phyloP scores from a whole-genome alignment of 2,797 vertebrate species.

The Euthynnus affinis region DNA sequence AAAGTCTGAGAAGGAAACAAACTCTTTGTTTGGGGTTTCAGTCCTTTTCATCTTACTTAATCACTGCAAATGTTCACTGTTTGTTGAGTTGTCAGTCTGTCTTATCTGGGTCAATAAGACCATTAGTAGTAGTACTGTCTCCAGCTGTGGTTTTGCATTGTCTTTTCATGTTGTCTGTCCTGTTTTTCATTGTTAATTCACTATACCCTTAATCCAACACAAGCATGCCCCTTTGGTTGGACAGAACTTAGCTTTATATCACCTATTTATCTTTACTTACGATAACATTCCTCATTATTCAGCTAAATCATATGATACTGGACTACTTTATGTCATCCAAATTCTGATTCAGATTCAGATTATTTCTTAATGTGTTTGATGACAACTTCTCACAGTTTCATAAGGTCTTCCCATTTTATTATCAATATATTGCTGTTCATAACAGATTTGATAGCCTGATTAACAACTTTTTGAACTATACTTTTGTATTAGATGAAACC shows the following conservation, averaged over 20 bases:
- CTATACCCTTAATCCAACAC: neutral
- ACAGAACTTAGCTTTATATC: conserved; percentile 3
- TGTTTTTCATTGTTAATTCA: conserved; percentile 12
- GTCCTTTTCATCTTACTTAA: conserved; percentile 9
- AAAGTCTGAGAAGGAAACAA: conserved; percentile 1
- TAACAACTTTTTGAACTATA: conserved; percentile 65
- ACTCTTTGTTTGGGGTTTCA: conserved; percentile 10
- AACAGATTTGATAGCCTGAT: conserved; percentile 2
- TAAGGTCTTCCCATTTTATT: neutral
- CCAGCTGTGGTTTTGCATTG: neutral
- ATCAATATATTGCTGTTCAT: neutral
- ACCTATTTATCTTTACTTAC: neutral
- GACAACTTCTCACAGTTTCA: neutral
- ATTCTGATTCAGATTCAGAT: neutral
- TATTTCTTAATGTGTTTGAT: conserved; percentile 15
- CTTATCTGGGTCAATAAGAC: neutral
- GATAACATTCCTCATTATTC: neutral
- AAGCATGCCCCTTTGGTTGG: conserved; percentile 11
- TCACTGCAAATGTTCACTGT: conserved; percentile 3
- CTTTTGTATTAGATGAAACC: conserved; percentile 82
- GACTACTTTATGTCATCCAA: neutral
- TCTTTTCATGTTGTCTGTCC: conserved; percentile 20
- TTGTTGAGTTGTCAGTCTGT: neutral
- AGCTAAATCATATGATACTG: conserved; percentile 7
- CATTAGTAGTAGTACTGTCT: neutral